phyloP scores from a whole-genome alignment of 2,797 vertebrate genomes.

The Rhinatrema bivittatum region DNA sequence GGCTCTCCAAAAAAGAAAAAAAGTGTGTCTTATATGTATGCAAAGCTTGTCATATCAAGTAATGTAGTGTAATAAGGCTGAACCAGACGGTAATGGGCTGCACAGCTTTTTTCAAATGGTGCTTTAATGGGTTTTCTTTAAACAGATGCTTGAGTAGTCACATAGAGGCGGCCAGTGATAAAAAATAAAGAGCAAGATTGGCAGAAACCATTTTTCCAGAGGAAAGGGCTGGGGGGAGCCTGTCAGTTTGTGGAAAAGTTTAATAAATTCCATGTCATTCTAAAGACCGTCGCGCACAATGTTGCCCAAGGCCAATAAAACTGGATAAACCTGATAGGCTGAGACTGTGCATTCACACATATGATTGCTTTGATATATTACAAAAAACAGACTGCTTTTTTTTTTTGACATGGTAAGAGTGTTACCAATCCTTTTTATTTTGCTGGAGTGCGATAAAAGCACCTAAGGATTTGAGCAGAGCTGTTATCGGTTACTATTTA shows the following conservation, averaged over 20 bases:
- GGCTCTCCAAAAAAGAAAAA: slow-evolving; percentile 5
- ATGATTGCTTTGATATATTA: slow-evolving; percentile 19
- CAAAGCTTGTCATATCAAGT: slow-evolving; percentile 21
- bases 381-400: neutral
- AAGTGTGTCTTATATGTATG: slow-evolving; percentile 25
- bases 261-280: slow-evolving; percentile 47
- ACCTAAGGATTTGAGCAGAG: slow-evolving; percentile 18
- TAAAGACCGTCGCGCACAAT: slow-evolving; percentile 36
- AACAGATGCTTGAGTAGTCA: slow-evolving; percentile 11
- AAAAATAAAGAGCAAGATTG: slow-evolving; percentile 23
- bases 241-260: slow-evolving; percentile 34
- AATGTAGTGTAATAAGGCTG: slow-evolving; percentile 21
- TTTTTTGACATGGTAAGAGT: slow-evolving; percentile 28
- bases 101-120: neutral
- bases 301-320: slow-evolving; percentile 41
- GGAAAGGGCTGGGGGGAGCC: slow-evolving; percentile 25
- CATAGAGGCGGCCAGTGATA: neutral
- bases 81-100: slow-evolving; percentile 22
- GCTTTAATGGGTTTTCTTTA: slow-evolving; percentile 17
- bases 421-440: slow-evolving; percentile 24
- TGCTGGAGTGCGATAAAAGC: slow-evolving; percentile 18
- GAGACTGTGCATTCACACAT: slow-evolving; percentile 12
- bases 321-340: slow-evolving; percentile 29
- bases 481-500: slow-evolving; percentile 37
- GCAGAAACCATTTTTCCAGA: slow-evolving; percentile 34